Evolutionary conservation across 2,113 vertebrate species (phyloP).

Genomic region (Ellobius talpinus): DNA sequence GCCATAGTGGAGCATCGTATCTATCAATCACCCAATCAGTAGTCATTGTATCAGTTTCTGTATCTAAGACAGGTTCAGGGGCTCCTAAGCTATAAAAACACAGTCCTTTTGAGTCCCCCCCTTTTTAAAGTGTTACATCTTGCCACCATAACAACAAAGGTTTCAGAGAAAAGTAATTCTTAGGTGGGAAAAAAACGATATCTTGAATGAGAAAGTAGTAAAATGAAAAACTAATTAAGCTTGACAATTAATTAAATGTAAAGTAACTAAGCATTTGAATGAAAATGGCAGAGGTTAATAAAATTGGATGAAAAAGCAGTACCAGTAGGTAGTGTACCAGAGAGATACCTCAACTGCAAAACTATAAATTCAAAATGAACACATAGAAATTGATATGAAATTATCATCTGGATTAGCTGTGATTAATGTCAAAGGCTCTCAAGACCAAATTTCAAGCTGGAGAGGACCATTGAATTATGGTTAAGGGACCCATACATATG

Average conservation of each 20-base stretch:
- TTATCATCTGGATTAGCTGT: neutral
- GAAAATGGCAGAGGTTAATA: neutral
- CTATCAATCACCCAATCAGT: neutral
- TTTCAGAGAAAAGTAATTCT: conserved; percentile 12
- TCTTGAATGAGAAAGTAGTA: neutral
- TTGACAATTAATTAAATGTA: neutral
- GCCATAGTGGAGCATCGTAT: neutral
- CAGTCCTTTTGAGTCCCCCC: neutral
- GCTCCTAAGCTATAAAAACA: neutral
- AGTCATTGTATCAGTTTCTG: neutral
- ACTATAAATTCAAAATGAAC: neutral
- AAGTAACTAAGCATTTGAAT: neutral
- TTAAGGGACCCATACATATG: neutral
- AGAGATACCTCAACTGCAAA: neutral
- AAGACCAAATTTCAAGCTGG: neutral
- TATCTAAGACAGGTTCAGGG: neutral
- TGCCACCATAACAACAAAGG: neutral
- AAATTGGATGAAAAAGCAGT: neutral
- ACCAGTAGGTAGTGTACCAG: neutral
- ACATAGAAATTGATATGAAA: neutral
- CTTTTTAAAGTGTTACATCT: neutral
- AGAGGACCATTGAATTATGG: neutral
- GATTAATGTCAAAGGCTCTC: neutral
- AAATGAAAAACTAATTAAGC: neutral
- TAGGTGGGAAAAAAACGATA: neutral